Conservation (phyloP, 2,113 vertebrate genomes). For the Enhydra lutris region DNA sequence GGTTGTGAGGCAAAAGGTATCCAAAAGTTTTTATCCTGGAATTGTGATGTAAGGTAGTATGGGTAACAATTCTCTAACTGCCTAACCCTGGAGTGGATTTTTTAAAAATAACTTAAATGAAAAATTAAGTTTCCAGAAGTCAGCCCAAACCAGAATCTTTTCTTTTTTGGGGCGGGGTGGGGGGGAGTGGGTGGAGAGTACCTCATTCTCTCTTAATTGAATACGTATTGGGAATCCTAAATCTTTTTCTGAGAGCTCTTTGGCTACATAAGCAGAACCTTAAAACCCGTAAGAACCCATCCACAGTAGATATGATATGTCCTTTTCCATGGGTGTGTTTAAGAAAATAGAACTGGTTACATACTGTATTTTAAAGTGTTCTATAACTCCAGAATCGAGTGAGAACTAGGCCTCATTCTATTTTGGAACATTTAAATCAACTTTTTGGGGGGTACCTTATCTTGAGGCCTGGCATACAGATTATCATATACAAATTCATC, state of each 20-base stretch:
- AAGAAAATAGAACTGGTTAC: background rate
- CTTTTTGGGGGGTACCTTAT: background rate
- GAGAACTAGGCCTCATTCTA: background rate
- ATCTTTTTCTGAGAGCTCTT: background rate
- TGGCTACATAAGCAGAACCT: background rate
- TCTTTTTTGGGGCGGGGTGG: background rate
- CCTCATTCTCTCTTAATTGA: background rate
- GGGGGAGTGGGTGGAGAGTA: background rate
- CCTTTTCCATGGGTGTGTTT: background rate
- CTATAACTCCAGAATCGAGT: background rate
- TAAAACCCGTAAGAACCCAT: background rate
- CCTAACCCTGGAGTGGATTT: background rate
- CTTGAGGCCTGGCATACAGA: background rate
- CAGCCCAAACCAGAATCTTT: background rate
- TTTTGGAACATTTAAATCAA: slow-evolving; percentile 33
- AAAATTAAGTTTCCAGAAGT: slow-evolving; percentile 7
- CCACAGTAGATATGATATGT: background rate
- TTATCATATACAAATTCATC: slow-evolving; percentile 8
- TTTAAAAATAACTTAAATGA: slow-evolving; percentile 47
- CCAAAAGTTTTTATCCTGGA: slow-evolving; percentile 1
- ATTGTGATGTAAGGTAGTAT: background rate
- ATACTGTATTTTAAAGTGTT: background rate
- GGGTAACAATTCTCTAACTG: slow-evolving; percentile 5
- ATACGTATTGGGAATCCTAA: background rate
- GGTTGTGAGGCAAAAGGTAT: background rate